These are phyloP conservation scores for Asteroscopus sphinx DNA, from an alignment of 2,888 invertebrate genomes.

Conservation along the genomic window DNA sequence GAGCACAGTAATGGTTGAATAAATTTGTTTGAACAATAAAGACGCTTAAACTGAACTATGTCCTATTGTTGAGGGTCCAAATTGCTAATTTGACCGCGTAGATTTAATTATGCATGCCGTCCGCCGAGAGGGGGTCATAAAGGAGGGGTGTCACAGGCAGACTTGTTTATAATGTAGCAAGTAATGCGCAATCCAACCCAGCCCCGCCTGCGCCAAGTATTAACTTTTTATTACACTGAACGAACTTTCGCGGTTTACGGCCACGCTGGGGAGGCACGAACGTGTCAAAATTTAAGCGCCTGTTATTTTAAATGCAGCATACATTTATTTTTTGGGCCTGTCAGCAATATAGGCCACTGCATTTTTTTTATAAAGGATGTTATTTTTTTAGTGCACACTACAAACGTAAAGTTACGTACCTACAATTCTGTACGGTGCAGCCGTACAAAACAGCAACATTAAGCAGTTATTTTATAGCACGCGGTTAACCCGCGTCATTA, in stretches of 20 bases:
- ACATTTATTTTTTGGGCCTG: slow-evolving; percentile 48
- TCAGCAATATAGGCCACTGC: slow-evolving; percentile 45
- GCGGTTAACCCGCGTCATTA: too few relatives aligned
- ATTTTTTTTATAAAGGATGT: slow-evolving; percentile 38
- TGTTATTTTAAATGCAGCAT: slow-evolving; percentile 61
- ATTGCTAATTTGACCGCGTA: slow-evolving; percentile 88
- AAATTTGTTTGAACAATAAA: slow-evolving; percentile 86
- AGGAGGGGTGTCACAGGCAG: slow-evolving; percentile 85
- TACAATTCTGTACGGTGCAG: too few relatives aligned
- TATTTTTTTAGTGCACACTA: slow-evolving; percentile 2
- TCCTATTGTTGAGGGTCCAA: slow-evolving; percentile 85
- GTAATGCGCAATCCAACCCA: slow-evolving; percentile 84
- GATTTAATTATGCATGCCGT: slow-evolving; percentile 89
- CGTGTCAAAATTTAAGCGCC: slow-evolving; percentile 71
- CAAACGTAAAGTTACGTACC: too few relatives aligned
- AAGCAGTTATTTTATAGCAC: too few relatives aligned
- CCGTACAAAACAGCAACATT: too few relatives aligned
- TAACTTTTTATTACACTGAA: slow-evolving; percentile 86
- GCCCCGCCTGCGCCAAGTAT: slow-evolving; percentile 79
- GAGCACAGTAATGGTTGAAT: slow-evolving; percentile 82
- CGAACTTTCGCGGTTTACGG: slow-evolving; percentile 83
- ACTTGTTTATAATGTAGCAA: slow-evolving; percentile 88
- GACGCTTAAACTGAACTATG: slow-evolving; percentile 86
- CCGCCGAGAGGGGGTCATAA: slow-evolving; percentile 81
- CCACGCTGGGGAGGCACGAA: slow-evolving; percentile 71